A percentile compares a stretch with the other conserved stretches of the same genome.
phyloP scores from a whole-genome alignment of 2,113 vertebrate species.

The Blennius ocellaris region DNA sequence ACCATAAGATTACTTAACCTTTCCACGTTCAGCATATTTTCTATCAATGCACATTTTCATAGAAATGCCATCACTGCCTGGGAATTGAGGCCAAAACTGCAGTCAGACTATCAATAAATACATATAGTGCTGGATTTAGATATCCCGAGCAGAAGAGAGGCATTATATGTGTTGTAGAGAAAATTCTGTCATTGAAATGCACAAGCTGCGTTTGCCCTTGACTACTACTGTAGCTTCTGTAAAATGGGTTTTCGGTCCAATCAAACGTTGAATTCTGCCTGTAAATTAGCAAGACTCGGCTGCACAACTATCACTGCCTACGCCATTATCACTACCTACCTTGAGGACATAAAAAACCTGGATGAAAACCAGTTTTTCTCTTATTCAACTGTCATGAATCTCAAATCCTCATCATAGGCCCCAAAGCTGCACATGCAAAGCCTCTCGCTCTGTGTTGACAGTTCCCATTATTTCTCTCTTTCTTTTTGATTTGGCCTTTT shows the following conservation, averaged over 20 bases:
- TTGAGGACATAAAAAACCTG: slow-evolving; percentile 7
- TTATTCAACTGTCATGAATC: not conserved
- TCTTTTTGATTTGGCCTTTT: slow-evolving; percentile 1
- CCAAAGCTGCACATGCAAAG: not conserved
- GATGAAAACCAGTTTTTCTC: not conserved
- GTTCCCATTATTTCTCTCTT: not conserved
- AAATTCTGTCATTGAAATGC: not conserved
- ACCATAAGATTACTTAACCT: too few species aligned
- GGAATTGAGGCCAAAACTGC: too few species aligned
- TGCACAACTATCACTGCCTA: not conserved
- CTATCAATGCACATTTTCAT: too few species aligned
- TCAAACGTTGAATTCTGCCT: not conserved
- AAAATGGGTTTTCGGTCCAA: not conserved
- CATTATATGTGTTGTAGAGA: too few species aligned
- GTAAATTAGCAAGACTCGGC: not conserved
- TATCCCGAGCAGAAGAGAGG: too few species aligned
- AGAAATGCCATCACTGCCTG: too few species aligned
- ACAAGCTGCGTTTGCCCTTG: not conserved
- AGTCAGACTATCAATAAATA: too few species aligned
- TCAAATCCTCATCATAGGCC: slow-evolving; percentile 4
- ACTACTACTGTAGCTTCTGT: not conserved
- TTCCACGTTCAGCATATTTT: too few species aligned
- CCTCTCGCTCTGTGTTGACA: not conserved
- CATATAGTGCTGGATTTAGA: too few species aligned
- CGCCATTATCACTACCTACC: not conserved